A percentile compares a stretch with the other conserved stretches of the same genome.
Evolutionary conservation across 2,888 invertebrate species (phyloP).

Genomic region (Linyphia triangularis): DNA sequence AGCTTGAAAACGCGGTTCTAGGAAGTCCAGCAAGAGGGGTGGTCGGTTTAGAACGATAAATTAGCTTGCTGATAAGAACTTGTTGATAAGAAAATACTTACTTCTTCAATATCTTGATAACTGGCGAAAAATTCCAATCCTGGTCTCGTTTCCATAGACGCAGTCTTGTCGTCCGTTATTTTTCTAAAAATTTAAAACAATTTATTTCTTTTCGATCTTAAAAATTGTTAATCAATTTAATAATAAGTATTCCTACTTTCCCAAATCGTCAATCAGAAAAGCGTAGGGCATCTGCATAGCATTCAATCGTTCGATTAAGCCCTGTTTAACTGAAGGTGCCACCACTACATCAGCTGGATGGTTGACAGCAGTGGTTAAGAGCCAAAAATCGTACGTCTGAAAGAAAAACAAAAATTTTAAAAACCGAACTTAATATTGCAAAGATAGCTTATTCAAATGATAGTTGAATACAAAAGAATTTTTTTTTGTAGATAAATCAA

Average conservation of each 20-base stretch:
- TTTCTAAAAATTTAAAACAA: not conserved
- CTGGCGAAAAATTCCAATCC: constrained; percentile 13
- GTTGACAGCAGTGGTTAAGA: constrained; percentile 63
- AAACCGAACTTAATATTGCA: too few species aligned
- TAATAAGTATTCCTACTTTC: constrained; percentile 66
- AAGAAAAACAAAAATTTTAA: not conserved
- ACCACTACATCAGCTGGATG: constrained; percentile 83
- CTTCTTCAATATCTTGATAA: constrained; percentile 28
- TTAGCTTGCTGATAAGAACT: too few species aligned
- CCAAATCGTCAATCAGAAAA: constrained; percentile 87
- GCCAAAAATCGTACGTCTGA: constrained; percentile 74
- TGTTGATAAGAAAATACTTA: constrained; percentile 10
- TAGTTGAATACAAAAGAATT: too few species aligned
- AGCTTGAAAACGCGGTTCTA: too few species aligned
- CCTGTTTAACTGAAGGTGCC: constrained; percentile 83
- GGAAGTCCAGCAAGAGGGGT: too few species aligned
- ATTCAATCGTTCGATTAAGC: constrained; percentile 84
- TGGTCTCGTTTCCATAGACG: not conserved
- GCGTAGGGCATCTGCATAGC: constrained; percentile 85
- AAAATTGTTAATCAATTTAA: not conserved
- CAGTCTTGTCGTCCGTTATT: constrained; percentile 15
- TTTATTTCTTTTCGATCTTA: not conserved
- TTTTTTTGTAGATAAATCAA: too few species aligned
- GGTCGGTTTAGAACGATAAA: too few species aligned
- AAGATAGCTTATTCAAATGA: too few species aligned